A percentile compares a stretch with the other conserved stretches of the same genome.
phyloP scores from a whole-genome alignment of 2,888 invertebrate genomes.

The Drosophila paranaensis region DNA sequence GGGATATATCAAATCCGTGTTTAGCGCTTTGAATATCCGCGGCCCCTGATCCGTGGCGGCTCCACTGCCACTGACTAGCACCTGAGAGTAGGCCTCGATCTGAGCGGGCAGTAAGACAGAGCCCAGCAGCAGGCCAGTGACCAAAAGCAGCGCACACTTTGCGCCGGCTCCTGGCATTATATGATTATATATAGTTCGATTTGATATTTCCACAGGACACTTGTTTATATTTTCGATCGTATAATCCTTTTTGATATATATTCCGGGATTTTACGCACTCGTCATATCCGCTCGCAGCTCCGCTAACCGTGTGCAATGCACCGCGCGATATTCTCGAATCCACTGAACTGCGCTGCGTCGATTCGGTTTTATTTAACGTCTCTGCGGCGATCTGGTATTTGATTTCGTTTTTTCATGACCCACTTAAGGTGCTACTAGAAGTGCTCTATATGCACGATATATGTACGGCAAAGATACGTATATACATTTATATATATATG shows the following conservation, averaged over 20 bases:
- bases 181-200: neutral
- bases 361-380: slow-evolving; percentile 65
- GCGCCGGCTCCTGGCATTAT: slow-evolving; percentile 50
- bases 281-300: slow-evolving; percentile 58
- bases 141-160: slow-evolving; percentile 44
- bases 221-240: neutral
- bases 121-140: slow-evolving; percentile 21
- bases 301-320: slow-evolving; percentile 41
- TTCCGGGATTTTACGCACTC: slow-evolving; percentile 29
- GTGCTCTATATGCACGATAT: slow-evolving; percentile 65
- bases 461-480: neutral
- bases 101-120: slow-evolving; percentile 18
- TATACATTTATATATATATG: neutral
- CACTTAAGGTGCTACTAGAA: slow-evolving; percentile 76
- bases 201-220: slow-evolving; percentile 44
- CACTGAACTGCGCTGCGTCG: slow-evolving; percentile 22
- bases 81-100: slow-evolving; percentile 75
- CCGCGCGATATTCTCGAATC: slow-evolving; percentile 60
- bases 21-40: slow-evolving; percentile 81
- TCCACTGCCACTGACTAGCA: slow-evolving; percentile 62
- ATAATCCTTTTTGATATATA: slow-evolving; percentile 1
- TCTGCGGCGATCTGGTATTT: slow-evolving; percentile 31
- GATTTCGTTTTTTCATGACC: slow-evolving; percentile 79
- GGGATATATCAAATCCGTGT: slow-evolving; percentile 83
- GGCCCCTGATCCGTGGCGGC: slow-evolving; percentile 66